A percentile compares a stretch with the other conserved stretches of the same genome.
These are phyloP conservation scores for Acanthosoma haemorrhoidale DNA, from an alignment of 2,888 invertebrate genomes.

Conservation along the genomic window DNA sequence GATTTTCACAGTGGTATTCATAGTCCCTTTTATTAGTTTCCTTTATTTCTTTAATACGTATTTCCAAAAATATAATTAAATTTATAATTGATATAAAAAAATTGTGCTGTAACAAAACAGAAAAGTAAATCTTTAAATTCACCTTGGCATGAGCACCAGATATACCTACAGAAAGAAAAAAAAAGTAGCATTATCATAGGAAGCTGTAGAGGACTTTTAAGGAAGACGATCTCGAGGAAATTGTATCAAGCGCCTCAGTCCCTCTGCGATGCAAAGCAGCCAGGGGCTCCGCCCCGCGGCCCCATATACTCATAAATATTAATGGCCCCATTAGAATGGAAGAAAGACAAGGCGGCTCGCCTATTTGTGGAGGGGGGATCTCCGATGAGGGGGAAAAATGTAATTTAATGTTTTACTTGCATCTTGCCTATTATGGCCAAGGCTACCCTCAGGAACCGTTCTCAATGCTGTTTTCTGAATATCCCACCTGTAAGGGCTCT, in stretches of 20 bases:
- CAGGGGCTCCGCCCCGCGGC: background rate
- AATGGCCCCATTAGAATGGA: constrained; percentile 17
- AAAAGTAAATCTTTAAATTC: too few relatives aligned
- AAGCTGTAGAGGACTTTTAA: constrained; percentile 1
- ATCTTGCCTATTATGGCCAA: background rate
- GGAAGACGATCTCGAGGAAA: constrained; percentile 2
- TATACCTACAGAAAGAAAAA: too few relatives aligned
- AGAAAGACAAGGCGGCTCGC: constrained; percentile 20
- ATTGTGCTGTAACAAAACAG: too few relatives aligned
- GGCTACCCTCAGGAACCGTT: background rate
- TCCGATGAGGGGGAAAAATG: constrained; percentile 10
- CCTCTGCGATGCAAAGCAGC: constrained; percentile 23
- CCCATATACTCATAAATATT: constrained; percentile 21
- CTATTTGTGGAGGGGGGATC: too few relatives aligned
- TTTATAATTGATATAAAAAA: too few relatives aligned
- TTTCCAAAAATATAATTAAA: too few relatives aligned
- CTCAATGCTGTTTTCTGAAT: background rate
- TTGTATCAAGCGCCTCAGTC: constrained; percentile 8
- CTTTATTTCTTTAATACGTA: too few relatives aligned
- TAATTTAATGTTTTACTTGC: constrained; percentile 21
- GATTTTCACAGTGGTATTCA: too few relatives aligned
- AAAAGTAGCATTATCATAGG: constrained; percentile 13
- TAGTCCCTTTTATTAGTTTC: too few relatives aligned
- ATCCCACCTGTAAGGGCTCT: background rate
- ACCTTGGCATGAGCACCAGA: too few relatives aligned